Percentiles rank a stretch among this genome's conserved stretches.
Evolutionary conservation across 1,140 invertebrate species (phyloP).

Genomic region (Polypedilum pembai): DNA sequence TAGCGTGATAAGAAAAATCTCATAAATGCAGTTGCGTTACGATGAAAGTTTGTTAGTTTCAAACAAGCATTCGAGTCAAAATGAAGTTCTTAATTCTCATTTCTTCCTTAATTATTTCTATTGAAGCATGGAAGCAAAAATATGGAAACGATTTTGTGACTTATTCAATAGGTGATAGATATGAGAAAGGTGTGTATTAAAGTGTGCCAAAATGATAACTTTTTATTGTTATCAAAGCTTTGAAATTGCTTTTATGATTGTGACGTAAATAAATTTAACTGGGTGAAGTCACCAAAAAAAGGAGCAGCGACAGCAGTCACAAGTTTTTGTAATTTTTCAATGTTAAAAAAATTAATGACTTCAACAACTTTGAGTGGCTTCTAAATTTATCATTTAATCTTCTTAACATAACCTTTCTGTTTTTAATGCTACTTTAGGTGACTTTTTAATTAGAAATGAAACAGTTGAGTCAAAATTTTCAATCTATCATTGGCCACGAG

Average conservation of each 20-base stretch:
- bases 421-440: background rate
- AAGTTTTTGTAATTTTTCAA: too few species aligned
- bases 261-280: background rate
- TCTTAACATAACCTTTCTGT: too few species aligned
- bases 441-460: conserved; percentile 13
- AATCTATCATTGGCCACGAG: background rate
- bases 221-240: background rate
- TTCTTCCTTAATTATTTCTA: background rate
- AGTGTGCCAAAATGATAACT: background rate
- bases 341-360: too few species aligned
- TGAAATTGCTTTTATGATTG: background rate
- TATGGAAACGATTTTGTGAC: conserved; percentile 25
- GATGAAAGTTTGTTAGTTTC: background rate
- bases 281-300: too few species aligned
- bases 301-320: too few species aligned
- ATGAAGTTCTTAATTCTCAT: conserved; percentile 18
- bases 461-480: background rate
- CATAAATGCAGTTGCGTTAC: background rate
- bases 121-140: background rate
- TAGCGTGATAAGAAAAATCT: background rate
- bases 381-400: too few species aligned
- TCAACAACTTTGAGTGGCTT: too few species aligned
- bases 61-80: background rate
- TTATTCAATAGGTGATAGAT: conserved; percentile 22
- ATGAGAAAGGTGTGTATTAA: conserved; percentile 6